Percentiles rank a stretch among this genome's conserved stretches.
These are phyloP conservation scores for Hylomyscus alleni DNA, from an alignment of 2,797 vertebrate genomes.

Conservation along the genomic window DNA sequence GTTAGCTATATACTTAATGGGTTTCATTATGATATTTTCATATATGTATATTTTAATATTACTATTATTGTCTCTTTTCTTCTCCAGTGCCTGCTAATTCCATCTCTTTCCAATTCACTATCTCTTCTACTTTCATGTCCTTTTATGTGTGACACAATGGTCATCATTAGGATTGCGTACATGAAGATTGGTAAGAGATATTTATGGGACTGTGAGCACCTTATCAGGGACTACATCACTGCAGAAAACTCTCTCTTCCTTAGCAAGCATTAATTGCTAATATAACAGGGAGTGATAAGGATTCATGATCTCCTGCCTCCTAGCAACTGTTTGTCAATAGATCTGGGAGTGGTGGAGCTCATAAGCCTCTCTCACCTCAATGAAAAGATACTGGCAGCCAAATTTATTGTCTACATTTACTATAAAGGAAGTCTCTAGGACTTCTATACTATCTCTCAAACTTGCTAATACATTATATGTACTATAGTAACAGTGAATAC, in stretches of 20 bases:
- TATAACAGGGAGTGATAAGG: background rate
- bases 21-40: background rate
- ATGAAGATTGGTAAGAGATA: background rate
- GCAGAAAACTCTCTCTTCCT: background rate
- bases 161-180: background rate
- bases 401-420: background rate
- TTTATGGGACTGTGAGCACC: background rate
- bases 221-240: background rate
- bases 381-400: background rate
- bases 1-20: background rate
- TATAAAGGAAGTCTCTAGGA: conserved; percentile 56
- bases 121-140: background rate
- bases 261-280: background rate
- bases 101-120: background rate
- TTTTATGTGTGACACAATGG: background rate
- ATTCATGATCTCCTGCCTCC: background rate
- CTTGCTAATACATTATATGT: conserved; percentile 59
- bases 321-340: background rate
- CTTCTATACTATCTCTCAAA: conserved; percentile 30
- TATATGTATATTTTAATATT: background rate
- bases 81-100: background rate
- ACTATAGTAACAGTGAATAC: background rate
- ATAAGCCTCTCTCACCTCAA: background rate
- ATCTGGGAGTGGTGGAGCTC: background rate
- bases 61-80: background rate